Base-by-base conservation (phyloP, 1,140 invertebrate species). In the Prorops nasuta region DNA sequence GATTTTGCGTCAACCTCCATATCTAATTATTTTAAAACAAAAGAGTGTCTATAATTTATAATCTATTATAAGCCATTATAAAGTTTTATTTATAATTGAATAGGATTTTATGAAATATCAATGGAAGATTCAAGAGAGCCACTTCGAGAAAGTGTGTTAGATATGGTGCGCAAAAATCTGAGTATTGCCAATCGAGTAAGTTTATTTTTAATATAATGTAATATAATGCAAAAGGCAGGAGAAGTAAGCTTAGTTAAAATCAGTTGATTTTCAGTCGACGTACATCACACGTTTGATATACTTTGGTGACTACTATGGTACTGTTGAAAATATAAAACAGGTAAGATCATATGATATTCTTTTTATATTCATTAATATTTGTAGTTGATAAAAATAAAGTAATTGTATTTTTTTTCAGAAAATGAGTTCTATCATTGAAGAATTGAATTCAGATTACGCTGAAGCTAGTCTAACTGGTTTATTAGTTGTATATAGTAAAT, bases 231-330 rank as follows among this genome's bases (percentile, higher is more conserved):
- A 14, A 39, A 34, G n/a, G n/a, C n/a, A n/a, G n/a, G n/a, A n/a
- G n/a, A n/a, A n/a, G n/a, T n/a, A n/a, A n/a, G n/a, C n/a, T n/a
- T n/a, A n/a, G n/a, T 48, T 24, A 16, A 15, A 8, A 18, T 49
- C 24, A 19, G 17, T 21, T 1, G 16, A 46, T 46, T 36, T 60
- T 7, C 37, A 66, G 66, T 44, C 12, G 28, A 40, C 28, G 7
- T 57, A 63, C n/a, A 20, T 56, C 37, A 69, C 67, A 3, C 51
- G 67, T 18, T 34, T 59, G 1, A 16, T 60, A 3, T 67, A 66
- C 39, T 38, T 67, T n/a, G 67, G 67, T 3, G 38, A 55, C 17
- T 69, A 61, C 37, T 8, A 6, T 9, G 57, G 52, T 18, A 24
- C 41, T 12, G 10, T 35, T 7, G 38, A 47, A n/a, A 31, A 37